These are phyloP conservation scores for Psittacula derbiana DNA, from an alignment of 2,797 vertebrate genomes.

Conservation along the genomic window DNA sequence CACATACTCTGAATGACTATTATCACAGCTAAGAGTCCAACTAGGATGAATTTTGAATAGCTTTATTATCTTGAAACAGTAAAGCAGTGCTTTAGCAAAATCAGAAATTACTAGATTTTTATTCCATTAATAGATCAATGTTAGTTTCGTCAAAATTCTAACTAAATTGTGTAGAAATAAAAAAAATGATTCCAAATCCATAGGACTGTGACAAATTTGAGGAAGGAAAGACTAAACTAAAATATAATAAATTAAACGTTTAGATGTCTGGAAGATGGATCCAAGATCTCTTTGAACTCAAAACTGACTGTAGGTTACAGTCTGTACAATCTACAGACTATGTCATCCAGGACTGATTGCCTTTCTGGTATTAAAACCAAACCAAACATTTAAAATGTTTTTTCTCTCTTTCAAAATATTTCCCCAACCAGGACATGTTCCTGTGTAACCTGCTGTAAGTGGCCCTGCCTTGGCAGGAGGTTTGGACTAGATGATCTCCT, in stretches of 20 bases:
- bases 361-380: not conserved
- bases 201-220: not conserved
- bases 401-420: not conserved
- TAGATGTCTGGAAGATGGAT: not conserved
- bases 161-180: not conserved
- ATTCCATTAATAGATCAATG: not conserved
- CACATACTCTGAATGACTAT: not conserved
- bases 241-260: not conserved
- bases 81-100: not conserved
- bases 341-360: rapidly evolving
- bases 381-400: not conserved
- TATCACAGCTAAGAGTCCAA: not conserved
- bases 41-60: not conserved
- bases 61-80: not conserved
- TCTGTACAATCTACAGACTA: not conserved
- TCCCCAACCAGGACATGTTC: not conserved
- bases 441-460: not conserved
- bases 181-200: not conserved
- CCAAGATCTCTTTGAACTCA: not conserved
- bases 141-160: not conserved
- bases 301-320: not conserved
- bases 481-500: not conserved
- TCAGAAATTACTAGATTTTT: not conserved
- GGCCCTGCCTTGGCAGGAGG: not conserved
- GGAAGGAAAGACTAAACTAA: not conserved